Percentiles rank a stretch among this genome's conserved stretches.
These are phyloP conservation scores for Phasianus colchicus DNA, from an alignment of 2,113 vertebrate species.

Conservation along the genomic window DNA sequence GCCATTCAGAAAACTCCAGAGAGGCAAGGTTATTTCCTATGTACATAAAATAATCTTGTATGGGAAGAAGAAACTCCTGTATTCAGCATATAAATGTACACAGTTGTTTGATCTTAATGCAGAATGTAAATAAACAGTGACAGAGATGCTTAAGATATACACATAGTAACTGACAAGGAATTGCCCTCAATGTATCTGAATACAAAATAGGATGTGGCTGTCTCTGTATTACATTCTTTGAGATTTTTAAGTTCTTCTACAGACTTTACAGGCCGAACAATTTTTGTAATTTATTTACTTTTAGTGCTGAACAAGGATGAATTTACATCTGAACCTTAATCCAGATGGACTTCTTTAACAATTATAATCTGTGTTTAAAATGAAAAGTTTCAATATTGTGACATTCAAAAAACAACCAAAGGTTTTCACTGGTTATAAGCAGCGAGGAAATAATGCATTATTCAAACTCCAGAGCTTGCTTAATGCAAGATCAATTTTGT, in stretches of 20 bases:
- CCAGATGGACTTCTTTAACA: slow-evolving; percentile 32
- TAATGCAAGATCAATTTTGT: slow-evolving; percentile 74
- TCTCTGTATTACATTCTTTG: background rate
- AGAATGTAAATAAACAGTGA: slow-evolving; percentile 44
- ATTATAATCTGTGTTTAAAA: slow-evolving; percentile 47
- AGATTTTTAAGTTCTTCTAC: background rate
- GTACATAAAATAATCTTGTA: slow-evolving; percentile 5
- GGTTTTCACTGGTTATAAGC: slow-evolving; percentile 46
- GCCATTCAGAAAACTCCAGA: slow-evolving; percentile 43
- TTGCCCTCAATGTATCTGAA: slow-evolving; percentile 13
- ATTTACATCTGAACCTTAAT: slow-evolving; percentile 38
- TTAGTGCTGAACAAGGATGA: background rate
- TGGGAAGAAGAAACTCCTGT: slow-evolving; percentile 14
- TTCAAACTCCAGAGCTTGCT: slow-evolving; percentile 65
- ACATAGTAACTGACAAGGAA: background rate
- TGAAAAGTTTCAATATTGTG: slow-evolving; percentile 28
- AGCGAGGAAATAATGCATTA: slow-evolving; percentile 68
- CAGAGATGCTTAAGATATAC: slow-evolving; percentile 36
- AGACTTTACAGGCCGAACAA: background rate
- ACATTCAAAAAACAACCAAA: slow-evolving; percentile 47
- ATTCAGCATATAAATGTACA: slow-evolving; percentile 43
- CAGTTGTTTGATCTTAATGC: slow-evolving; percentile 42
- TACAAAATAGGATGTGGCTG: background rate
- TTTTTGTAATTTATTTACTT: slow-evolving; percentile 25
- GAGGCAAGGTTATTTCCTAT: slow-evolving; percentile 43